Conservation (phyloP, 92 coral and sea anemone genomes). For the Heteractis magnifica region DNA sequence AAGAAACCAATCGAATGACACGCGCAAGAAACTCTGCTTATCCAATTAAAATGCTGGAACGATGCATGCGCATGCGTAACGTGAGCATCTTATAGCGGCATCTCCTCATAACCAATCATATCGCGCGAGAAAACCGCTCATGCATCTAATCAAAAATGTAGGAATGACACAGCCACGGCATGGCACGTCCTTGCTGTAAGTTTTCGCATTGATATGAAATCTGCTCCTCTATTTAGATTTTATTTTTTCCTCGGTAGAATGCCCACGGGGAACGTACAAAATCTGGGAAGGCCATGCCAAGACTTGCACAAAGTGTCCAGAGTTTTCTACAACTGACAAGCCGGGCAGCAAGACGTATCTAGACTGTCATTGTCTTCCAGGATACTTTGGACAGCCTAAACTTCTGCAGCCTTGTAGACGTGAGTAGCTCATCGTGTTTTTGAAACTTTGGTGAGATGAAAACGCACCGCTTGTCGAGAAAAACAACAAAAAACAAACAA, state of each 20-base stretch:
- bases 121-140: too few species aligned
- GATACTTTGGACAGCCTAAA: conserved; percentile 44
- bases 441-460: not conserved
- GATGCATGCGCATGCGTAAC: too few species aligned
- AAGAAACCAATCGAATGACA: too few species aligned
- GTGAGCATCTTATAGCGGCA: too few species aligned
- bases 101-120: too few species aligned
- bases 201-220: too few species aligned
- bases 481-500: too few species aligned
- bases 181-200: not conserved
- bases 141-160: too few species aligned
- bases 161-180: too few species aligned
- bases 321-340: conserved; percentile 25
- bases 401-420: not conserved
- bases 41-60: too few species aligned
- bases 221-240: not conserved
- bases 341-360: not conserved
- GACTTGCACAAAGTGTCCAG: conserved; percentile 61
- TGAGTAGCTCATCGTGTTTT: not conserved
- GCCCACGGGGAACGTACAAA: conserved; percentile 63
- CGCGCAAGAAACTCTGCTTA: too few species aligned
- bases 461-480: not conserved
- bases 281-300: conserved; percentile 51
- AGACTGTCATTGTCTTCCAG: conserved; percentile 37
- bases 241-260: conserved; percentile 25